Conservation (phyloP, 2,888 invertebrate genomes). For the Drosophila yooni region DNA sequence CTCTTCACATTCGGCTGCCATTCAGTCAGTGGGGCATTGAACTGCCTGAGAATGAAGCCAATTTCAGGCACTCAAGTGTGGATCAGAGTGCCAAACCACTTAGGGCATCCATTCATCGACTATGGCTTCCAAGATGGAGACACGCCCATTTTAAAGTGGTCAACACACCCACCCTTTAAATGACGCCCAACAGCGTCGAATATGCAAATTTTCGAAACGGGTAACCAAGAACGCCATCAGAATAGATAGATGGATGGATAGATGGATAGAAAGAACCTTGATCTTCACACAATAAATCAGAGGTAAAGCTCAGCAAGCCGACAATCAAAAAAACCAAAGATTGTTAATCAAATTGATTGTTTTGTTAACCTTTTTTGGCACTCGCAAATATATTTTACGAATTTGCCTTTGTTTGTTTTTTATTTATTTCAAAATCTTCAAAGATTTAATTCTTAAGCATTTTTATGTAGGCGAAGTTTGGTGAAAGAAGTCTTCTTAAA, state of each 20-base stretch:
- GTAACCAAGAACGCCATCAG: slow-evolving; percentile 24
- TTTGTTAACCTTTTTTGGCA: slow-evolving; percentile 21
- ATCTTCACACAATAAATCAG: slow-evolving; percentile 72
- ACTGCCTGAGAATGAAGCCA: slow-evolving; percentile 33
- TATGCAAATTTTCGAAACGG: slow-evolving; percentile 35
- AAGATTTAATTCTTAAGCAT: slow-evolving; percentile 55
- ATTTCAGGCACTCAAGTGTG: slow-evolving; percentile 39
- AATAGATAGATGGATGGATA: slow-evolving; percentile 5
- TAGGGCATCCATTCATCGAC: slow-evolving; percentile 19
- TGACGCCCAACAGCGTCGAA: slow-evolving; percentile 19
- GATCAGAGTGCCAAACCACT: slow-evolving; percentile 41
- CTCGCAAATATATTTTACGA: slow-evolving; percentile 23
- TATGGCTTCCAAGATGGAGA: slow-evolving; percentile 36
- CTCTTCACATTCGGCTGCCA: slow-evolving; percentile 21
- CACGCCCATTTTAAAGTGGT: slow-evolving; percentile 52
- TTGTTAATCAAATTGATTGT: slow-evolving; percentile 44
- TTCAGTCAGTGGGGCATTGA: slow-evolving; percentile 45
- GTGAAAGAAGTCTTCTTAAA: slow-evolving; percentile 21
- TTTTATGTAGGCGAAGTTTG: slow-evolving; percentile 2
- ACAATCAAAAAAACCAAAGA: slow-evolving; percentile 38
- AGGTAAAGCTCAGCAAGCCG: slow-evolving; percentile 37
- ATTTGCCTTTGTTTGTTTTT: slow-evolving; percentile 16
- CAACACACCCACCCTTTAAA: slow-evolving; percentile 49
- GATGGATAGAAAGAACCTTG: slow-evolving; percentile 22
- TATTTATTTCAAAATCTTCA: slow-evolving; percentile 21